Percentiles rank a stretch among this genome's conserved stretches.
These are phyloP conservation scores for Lasioglossum malachurum DNA, from an alignment of 2,888 invertebrate genomes.

Conservation along the genomic window DNA sequence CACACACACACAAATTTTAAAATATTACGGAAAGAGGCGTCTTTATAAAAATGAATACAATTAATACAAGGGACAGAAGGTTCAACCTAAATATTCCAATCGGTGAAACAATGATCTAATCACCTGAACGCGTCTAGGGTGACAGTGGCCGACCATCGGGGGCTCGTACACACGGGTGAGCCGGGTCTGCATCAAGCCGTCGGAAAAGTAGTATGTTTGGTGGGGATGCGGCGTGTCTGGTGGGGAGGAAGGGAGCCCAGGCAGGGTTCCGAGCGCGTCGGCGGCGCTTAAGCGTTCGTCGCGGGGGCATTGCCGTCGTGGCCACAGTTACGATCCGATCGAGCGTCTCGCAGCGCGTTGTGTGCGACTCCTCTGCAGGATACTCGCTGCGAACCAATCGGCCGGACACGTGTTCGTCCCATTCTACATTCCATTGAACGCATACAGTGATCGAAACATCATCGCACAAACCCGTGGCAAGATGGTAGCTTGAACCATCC, in stretches of 20 bases:
- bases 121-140: not conserved
- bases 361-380: constrained; percentile 35
- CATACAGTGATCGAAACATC: not conserved
- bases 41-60: not conserved
- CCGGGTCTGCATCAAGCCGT: constrained; percentile 61
- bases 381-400: constrained; percentile 12
- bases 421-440: not conserved
- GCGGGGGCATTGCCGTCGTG: constrained; percentile 82
- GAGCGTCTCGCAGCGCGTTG: constrained; percentile 63
- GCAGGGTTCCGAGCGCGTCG: constrained; percentile 77
- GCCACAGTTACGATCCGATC: constrained; percentile 77
- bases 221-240: constrained; percentile 61
- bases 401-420: constrained; percentile 49
- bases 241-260: constrained; percentile 59
- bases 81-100: not conserved
- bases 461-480: not conserved
- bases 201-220: constrained; percentile 53
- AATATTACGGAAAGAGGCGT: not conserved
- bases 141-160: not conserved
- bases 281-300: constrained; percentile 78
- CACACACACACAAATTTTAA: too few relatives aligned
- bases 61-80: not conserved
- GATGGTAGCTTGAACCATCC: not conserved
- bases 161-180: not conserved
- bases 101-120: not conserved